These are phyloP conservation scores for Philereme vetulata DNA, from an alignment of 2,888 invertebrate species.

Conservation along the genomic window DNA sequence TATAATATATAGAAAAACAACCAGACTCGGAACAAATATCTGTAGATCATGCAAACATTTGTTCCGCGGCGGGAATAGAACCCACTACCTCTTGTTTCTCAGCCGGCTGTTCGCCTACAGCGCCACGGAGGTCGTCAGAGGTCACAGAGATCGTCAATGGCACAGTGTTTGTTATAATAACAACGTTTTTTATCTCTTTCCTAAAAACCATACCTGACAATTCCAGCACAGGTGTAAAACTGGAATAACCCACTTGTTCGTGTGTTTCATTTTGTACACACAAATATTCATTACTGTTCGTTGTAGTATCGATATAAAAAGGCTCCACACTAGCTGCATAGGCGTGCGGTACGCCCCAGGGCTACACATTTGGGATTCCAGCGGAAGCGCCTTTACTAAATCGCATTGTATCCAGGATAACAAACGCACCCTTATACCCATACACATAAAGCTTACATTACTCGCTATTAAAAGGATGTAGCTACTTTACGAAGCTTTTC, in stretches of 20 bases:
- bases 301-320: conserved; percentile 32
- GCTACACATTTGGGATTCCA: conserved; percentile 39
- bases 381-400: conserved; percentile 38
- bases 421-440: conserved; percentile 28
- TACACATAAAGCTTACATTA: conserved; percentile 34
- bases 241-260: background rate
- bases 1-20: no score
- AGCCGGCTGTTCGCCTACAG: no score
- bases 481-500: conserved; percentile 46
- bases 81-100: no score
- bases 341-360: conserved; percentile 34
- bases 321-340: conserved; percentile 40
- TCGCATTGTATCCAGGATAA: conserved; percentile 29
- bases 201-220: no score
- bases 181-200: no score
- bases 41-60: no score
- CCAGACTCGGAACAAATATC: no score
- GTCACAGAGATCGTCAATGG: no score
- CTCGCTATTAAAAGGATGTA: conserved; percentile 25
- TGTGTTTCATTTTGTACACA: conserved; percentile 2
- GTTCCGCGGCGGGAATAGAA: no score
- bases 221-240: no score
- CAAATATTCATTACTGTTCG: conserved; percentile 19
- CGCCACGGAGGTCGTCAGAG: no score
- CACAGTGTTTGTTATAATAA: no score